Evolutionary conservation across 2,113 vertebrate genomes (phyloP).

Genomic region (Dasyornis broadbenti): DNA sequence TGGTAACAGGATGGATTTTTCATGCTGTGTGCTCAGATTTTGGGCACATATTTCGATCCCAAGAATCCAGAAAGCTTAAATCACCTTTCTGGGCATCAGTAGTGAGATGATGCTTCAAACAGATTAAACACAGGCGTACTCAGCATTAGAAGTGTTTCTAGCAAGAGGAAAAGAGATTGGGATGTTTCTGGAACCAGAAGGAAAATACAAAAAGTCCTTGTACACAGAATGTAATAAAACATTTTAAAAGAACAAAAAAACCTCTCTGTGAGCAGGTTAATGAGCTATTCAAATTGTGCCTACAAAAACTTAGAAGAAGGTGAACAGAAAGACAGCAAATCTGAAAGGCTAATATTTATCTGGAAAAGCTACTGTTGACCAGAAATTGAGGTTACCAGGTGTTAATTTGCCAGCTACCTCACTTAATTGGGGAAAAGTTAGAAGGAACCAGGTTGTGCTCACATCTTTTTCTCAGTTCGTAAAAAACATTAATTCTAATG

Average conservation of each 20-base stretch:
- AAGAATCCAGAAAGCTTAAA: background rate
- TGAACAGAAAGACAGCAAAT: background rate
- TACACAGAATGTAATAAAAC: background rate
- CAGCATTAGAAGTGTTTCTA: background rate
- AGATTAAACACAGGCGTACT: background rate
- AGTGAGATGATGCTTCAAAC: background rate
- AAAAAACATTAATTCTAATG: background rate
- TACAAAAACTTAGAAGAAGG: background rate
- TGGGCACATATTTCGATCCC: background rate
- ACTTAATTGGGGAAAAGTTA: background rate
- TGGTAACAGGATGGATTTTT: background rate
- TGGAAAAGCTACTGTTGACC: background rate
- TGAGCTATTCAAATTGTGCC: background rate
- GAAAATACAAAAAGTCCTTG: background rate
- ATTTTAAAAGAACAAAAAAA: conserved; percentile 3
- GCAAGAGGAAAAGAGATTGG: background rate
- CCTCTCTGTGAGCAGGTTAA: background rate
- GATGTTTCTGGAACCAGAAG: background rate
- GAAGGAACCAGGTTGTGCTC: background rate
- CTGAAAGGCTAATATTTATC: background rate
- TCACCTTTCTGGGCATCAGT: background rate
- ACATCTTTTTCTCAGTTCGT: background rate
- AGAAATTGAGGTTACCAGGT: conserved; percentile 19
- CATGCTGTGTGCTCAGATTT: background rate
- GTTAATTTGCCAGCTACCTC: background rate